phyloP scores from a whole-genome alignment of 2,888 invertebrate genomes.

The Scaeva pyrastri region DNA sequence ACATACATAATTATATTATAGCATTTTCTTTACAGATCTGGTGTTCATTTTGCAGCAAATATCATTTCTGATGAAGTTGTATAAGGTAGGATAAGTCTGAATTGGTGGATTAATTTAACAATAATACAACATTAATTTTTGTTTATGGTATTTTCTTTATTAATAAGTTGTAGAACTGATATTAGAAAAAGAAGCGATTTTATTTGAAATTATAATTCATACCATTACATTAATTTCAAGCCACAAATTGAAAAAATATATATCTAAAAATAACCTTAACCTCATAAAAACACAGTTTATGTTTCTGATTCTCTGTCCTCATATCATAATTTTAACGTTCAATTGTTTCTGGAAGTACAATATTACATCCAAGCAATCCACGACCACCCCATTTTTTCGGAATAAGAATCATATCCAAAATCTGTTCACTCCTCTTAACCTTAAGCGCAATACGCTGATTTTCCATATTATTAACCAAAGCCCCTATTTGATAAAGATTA shows the following conservation, averaged over 20 bases:
- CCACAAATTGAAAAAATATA: background rate
- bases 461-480: conserved; percentile 87
- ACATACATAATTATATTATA: no score
- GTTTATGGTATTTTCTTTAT: no score
- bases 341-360: conserved; percentile 83
- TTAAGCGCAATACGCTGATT: conserved; percentile 85
- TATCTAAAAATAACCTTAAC: background rate
- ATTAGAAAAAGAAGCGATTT: background rate
- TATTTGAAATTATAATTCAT: background rate
- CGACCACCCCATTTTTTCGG: conserved; percentile 92
- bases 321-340: conserved; percentile 60
- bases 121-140: no score
- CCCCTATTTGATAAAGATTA: conserved; percentile 88
- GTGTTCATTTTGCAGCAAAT: no score
- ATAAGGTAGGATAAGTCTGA: no score
- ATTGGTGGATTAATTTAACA: no score
- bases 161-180: no score
- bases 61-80: no score
- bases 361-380: conserved; percentile 91
- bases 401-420: conserved; percentile 86
- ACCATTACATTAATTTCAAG: background rate
- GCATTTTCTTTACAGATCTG: no score
- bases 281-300: background rate
- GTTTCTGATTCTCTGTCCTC: background rate
- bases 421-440: conserved; percentile 85